Evolutionary conservation across 1,140 invertebrate species (phyloP).

Genomic region (Ooceraea biroi): DNA sequence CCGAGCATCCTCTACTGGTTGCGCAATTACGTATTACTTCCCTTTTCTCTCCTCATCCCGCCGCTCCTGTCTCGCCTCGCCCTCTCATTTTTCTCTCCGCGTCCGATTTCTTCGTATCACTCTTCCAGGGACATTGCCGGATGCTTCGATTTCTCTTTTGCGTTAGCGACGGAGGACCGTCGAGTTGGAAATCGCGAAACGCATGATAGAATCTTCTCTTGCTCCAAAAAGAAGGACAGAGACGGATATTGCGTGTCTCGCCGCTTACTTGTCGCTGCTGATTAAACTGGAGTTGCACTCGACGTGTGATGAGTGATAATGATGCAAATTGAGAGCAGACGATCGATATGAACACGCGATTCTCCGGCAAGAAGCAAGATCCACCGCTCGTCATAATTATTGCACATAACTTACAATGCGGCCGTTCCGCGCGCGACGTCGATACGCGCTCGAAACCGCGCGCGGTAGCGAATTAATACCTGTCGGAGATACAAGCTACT

Average conservation of each 20-base stretch:
- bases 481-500: constrained; percentile 26
- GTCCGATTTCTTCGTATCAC: constrained; percentile 42
- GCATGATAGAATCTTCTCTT: not conserved
- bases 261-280: not conserved
- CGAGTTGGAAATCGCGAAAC: not conserved
- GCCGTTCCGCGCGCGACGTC: constrained; percentile 19
- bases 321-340: constrained; percentile 9
- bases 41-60: constrained; percentile 23
- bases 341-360: not conserved
- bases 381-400: constrained; percentile 45
- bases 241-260: not conserved
- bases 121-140: constrained; percentile 40
- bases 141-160: constrained; percentile 4
- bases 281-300: not conserved
- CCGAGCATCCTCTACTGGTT: constrained; percentile 77
- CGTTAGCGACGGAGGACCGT: not conserved
- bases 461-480: constrained; percentile 51
- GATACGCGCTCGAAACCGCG: constrained; percentile 12
- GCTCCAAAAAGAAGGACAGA: not conserved
- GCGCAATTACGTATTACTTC: constrained; percentile 76
- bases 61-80: not conserved
- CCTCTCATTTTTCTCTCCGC: not conserved
- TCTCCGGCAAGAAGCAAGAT: not conserved
- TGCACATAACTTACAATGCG: constrained; percentile 42
- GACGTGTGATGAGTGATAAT: not conserved